These are phyloP conservation scores for Stenopsyche tienmushanensis DNA, from an alignment of 1,140 invertebrate genomes.

Conservation along the genomic window DNA sequence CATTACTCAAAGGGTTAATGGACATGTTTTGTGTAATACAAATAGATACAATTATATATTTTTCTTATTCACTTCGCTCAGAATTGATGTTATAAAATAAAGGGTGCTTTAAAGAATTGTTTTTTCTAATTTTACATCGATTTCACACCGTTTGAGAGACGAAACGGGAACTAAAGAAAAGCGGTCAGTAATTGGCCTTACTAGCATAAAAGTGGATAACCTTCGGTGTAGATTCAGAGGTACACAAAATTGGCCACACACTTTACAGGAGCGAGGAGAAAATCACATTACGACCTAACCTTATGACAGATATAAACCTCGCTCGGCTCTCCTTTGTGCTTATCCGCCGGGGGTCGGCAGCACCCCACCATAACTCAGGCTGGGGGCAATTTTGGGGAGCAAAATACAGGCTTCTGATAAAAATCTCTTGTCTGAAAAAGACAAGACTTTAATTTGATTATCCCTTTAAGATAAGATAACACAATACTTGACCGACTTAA, in stretches of 20 bases:
- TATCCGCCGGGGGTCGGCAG: neutral
- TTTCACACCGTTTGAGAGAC: no score
- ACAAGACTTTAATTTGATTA: slow-evolving; percentile 33
- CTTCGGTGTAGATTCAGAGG: no score
- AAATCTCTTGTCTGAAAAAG: slow-evolving; percentile 32
- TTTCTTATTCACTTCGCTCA: no score
- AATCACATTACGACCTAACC: slow-evolving; percentile 7
- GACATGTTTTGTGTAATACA: no score
- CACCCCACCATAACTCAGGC: neutral
- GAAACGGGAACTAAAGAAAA: no score
- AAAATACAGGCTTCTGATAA: slow-evolving; percentile 16
- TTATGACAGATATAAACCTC: slow-evolving; percentile 6
- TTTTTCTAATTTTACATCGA: no score
- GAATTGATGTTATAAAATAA: no score
- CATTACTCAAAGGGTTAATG: no score
- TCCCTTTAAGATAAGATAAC: slow-evolving; percentile 29
- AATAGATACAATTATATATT: no score
- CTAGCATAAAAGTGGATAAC: neutral
- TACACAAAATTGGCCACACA: slow-evolving; percentile 3
- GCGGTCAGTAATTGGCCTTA: slow-evolving; percentile 24
- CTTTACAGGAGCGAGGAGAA: slow-evolving; percentile 4
- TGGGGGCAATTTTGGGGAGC: slow-evolving; percentile 8
- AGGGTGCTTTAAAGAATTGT: no score
- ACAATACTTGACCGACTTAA: slow-evolving; percentile 23
- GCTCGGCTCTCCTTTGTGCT: neutral